Evolutionary conservation across 2,113 vertebrate species (phyloP).

Genomic region (Campylomormyrus tamandua): DNA sequence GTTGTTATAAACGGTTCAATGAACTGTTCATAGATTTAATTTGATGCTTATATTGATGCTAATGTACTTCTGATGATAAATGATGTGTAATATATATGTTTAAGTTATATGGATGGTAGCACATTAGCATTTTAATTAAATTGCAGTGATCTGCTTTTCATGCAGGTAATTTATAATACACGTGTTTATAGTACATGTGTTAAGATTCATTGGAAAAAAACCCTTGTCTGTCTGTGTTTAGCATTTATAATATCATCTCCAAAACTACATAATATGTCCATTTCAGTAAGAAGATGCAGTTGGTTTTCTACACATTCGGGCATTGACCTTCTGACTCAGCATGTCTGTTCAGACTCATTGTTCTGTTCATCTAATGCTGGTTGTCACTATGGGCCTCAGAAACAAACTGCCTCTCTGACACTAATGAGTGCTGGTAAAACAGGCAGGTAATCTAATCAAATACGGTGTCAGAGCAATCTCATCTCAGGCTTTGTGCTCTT

Average conservation of each 20-base stretch:
- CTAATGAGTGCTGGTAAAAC: background rate
- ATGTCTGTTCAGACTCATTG: background rate
- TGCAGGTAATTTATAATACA: background rate
- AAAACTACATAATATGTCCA: background rate
- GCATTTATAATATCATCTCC: background rate
- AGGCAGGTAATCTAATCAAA: background rate
- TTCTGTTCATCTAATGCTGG: background rate
- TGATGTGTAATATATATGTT: background rate
- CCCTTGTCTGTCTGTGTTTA: background rate
- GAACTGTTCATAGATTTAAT: background rate
- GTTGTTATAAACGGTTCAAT: background rate
- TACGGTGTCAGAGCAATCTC: background rate
- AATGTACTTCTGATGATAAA: background rate
- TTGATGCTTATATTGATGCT: background rate
- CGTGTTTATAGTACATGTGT: background rate
- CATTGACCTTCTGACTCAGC: background rate
- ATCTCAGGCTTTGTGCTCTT: background rate
- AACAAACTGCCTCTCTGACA: background rate
- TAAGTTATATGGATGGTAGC: background rate
- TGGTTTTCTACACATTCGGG: background rate
- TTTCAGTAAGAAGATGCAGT: background rate
- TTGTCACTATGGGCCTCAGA: background rate
- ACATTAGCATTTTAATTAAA: background rate
- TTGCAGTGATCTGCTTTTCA: background rate
- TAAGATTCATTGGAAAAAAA: background rate